Evolutionary conservation across 2,113 vertebrate species (phyloP), one percentile per base, ranked within the genome.

Genomic region (Catharus fuscescens): DNA sequence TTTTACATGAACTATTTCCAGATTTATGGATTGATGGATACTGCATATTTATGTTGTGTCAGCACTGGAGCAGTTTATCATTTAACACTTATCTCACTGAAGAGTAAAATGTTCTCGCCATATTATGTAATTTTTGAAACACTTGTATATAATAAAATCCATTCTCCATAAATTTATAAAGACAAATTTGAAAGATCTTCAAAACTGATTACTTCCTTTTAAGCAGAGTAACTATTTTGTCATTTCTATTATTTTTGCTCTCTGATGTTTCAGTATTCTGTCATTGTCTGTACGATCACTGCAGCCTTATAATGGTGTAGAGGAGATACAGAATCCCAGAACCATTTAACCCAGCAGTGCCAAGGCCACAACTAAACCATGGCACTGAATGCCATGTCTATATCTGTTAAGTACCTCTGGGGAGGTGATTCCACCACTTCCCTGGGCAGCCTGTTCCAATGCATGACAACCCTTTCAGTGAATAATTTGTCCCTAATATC

Each of bases 11-110:
- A 24, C 9, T 82, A 16, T 66, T 83, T 83, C 84, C 66, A 87
- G 65, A 90, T 90, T 94, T 90, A 93, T 92, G 72, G 79, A 65
- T 84, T 57, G 76, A 80, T 83, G 56, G 71, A 79, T 93, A 44
- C 18, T 80, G 26, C 53, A 36, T 94, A 50, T 95, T 96, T 95
- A 93, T 92, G 25, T 88, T 85, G 47, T 87, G 61, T 81, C 86
- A 73, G 52, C 54, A 86, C 44, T 88, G 23, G 28, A 76, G 59
- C 77, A 90, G 42, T 95, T 94, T 87, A 67, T 95, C 89, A 82
- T 86, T 82, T 81, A 84, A 87, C 59, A 78, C 54, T 88, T 95
- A 90, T 50, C 84, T 84, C 72, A 50, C 71, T 71, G 72, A 69
- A 94, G 45, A 93, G 14, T 86, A 80, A 77, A 85, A 53, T 36